Percentiles rank a stretch among this genome's conserved stretches.
These are phyloP conservation scores for Pseudomyrmex gracilis DNA, from an alignment of 1,140 invertebrate genomes.

Conservation along the genomic window DNA sequence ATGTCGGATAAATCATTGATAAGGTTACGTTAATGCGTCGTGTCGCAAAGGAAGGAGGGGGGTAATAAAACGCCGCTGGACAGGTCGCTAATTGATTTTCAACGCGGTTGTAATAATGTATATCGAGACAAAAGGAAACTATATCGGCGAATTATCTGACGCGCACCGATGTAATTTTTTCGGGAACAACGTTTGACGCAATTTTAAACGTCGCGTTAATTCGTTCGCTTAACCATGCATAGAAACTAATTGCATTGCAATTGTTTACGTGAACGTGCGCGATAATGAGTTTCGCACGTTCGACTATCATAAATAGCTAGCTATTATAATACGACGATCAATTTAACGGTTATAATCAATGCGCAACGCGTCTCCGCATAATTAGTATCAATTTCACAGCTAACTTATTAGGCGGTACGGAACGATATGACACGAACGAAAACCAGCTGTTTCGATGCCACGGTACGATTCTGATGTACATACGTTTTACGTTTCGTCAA, in stretches of 20 bases:
- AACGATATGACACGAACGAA: background rate
- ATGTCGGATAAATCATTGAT: background rate
- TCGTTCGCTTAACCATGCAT: background rate
- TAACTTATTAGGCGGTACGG: background rate
- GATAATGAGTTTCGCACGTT: constrained; percentile 32
- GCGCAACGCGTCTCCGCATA: constrained; percentile 6
- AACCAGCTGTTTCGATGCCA: background rate
- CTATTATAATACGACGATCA: constrained; percentile 42
- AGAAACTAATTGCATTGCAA: constrained; percentile 36
- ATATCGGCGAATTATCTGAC: background rate
- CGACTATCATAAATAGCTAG: constrained; percentile 29
- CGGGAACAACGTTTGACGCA: constrained; percentile 2
- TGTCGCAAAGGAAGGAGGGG: background rate
- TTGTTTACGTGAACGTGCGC: constrained; percentile 24
- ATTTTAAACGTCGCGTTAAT: background rate
- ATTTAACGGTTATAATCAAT: background rate
- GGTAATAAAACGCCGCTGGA: background rate
- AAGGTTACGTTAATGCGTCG: constrained; percentile 14
- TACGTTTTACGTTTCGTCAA: no score
- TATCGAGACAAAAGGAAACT: background rate
- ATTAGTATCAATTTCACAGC: constrained; percentile 21
- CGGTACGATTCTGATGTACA: no score
- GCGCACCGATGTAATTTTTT: background rate
- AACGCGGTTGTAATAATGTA: background rate
- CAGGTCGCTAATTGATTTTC: background rate